Evolutionary conservation across 2,888 invertebrate species (phyloP).

Genomic region (Amiota minor): DNA sequence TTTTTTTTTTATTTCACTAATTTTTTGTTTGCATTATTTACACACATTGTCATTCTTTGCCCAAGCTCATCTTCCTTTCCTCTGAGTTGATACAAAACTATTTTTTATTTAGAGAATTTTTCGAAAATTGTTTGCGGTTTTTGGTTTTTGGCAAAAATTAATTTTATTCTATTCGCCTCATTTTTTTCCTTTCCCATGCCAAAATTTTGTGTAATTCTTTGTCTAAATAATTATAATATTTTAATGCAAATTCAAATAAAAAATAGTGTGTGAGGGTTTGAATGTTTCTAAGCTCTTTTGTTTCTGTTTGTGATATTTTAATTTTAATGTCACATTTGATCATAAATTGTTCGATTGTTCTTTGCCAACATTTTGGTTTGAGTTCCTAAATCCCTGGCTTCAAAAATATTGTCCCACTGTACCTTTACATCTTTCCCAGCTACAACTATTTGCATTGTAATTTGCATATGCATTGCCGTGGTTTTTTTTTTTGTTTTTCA

Average conservation of each 20-base stretch:
- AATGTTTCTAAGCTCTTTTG: conserved; percentile 46
- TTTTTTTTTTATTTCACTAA: conserved; percentile 39
- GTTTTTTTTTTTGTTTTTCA: background rate
- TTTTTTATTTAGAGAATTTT: conserved; percentile 30
- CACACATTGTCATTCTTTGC: conserved; percentile 22
- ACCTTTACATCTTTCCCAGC: background rate
- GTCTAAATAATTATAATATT: conserved; percentile 70
- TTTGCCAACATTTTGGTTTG: background rate
- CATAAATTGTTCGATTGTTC: conserved; percentile 64
- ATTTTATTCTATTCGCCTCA: conserved; percentile 44
- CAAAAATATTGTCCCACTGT: background rate
- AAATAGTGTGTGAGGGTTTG: conserved; percentile 34
- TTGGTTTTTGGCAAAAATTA: conserved; percentile 45
- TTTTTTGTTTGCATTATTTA: conserved; percentile 30
- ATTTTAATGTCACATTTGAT: conserved; percentile 70
- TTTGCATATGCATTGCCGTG: conserved; percentile 14
- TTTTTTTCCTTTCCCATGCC: conserved; percentile 36
- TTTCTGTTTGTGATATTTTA: conserved; percentile 66
- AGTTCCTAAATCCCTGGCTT: conserved; percentile 6
- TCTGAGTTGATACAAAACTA: no score
- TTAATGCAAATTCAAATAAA: conserved; percentile 67
- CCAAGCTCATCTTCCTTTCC: background rate
- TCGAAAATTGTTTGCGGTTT: conserved; percentile 59
- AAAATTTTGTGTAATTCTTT: conserved; percentile 57
- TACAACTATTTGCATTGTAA: background rate